Evolutionary conservation across 2,797 vertebrate species (phyloP), one percentile per base, ranked within the genome.

Genomic region (Enteromius paludinosus): DNA sequence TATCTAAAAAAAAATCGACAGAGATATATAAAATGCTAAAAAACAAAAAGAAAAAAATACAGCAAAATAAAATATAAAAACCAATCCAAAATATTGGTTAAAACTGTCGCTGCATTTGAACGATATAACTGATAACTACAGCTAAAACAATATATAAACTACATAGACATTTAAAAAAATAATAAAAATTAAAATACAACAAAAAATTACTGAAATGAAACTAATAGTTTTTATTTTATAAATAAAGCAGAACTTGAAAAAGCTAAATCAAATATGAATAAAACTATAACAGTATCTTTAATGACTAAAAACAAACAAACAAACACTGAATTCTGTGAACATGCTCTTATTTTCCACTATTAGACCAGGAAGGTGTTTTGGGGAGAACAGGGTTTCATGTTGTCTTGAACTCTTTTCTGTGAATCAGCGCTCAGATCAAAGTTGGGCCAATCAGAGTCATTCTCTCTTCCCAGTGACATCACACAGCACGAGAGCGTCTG

Each of bases 401-500:
- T 78, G 75, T 65, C 65, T 59, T 56, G 18, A 59, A 25, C 17
- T 23, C 35, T 33, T 23, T 20, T 73, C 49, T 56, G 15, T 14
- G 56, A 59, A 5, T 59, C 56, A 33, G 10, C 12, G 9, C 62
- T 52, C 43, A 35, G 45, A 41, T 23, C 28, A 18, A 15, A 15
- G 30, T 38, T 0, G 38, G 35, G 52, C 52, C 35, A 71, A 47
- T 71, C 14, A 64, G 79, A 80, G 78, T 80, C 78, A 35, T 82
- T 69, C 38, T 45, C 35, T 83, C 68, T 91, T 90, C 84, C 89
- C 94, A 83, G 90, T 89, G 90, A 90, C 89, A 87, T 90, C 89
- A 92, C 89, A 93, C 92, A 94, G 93, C 91, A 91, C 91, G 93
- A 93, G 91, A 85, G 93, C 72, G 85, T 54, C 30, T 38, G 71